phyloP scores from a whole-genome alignment of 2,113 vertebrate genomes.

The Colius striatus region DNA sequence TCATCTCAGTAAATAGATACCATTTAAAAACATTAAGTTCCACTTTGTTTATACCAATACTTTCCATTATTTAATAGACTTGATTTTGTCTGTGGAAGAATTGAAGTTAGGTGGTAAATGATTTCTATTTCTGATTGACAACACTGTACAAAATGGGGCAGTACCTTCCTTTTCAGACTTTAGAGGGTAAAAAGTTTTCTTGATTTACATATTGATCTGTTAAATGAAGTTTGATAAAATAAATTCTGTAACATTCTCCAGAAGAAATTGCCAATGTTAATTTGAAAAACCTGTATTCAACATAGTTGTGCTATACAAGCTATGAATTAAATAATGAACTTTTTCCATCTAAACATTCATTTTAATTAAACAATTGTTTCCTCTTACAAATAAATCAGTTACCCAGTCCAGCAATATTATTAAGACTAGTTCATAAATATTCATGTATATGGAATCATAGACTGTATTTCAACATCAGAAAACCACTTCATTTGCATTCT shows the following conservation, averaged over 20 bases:
- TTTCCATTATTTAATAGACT: conserved; percentile 55
- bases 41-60: conserved; percentile 13
- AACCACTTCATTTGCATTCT: neutral
- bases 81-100: neutral
- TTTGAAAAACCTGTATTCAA: neutral
- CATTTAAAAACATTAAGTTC: conserved; percentile 51
- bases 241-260: neutral
- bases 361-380: conserved; percentile 66
- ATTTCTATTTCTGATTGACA: neutral
- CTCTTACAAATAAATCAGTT: conserved; percentile 56
- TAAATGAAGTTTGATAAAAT: neutral
- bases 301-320: neutral
- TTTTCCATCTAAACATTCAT: conserved; percentile 58
- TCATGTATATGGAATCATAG: neutral
- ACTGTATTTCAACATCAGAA: neutral
- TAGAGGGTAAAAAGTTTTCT: neutral
- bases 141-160: neutral
- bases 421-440: neutral
- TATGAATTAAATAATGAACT: neutral
- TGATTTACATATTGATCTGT: neutral
- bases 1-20: conserved; percentile 20
- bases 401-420: conserved; percentile 40
- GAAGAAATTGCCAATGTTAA: neutral
- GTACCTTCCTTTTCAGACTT: neutral
- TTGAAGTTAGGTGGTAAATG: neutral